phyloP scores from a whole-genome alignment of 2,113 vertebrate genomes.

The Anser brachyrhynchus region DNA sequence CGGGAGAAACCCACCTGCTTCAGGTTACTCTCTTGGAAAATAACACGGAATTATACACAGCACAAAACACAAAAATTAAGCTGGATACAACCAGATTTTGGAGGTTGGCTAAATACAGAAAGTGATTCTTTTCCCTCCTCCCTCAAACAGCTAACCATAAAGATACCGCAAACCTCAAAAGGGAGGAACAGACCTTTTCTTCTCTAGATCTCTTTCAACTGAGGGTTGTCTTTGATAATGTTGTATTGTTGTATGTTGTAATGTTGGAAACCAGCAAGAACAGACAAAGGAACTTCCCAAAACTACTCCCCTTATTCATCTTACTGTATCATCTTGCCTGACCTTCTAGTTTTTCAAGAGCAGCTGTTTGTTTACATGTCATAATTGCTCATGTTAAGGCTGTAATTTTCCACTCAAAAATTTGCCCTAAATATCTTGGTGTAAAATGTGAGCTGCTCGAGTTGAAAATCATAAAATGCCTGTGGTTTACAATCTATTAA shows the following conservation, averaged over 20 bases:
- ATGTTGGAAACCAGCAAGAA: not conserved
- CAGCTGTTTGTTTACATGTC: not conserved
- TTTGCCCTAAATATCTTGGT: not conserved
- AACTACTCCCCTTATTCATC: not conserved
- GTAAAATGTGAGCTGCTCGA: not conserved
- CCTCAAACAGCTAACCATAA: not conserved
- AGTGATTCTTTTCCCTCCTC: not conserved
- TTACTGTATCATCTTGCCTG: not conserved
- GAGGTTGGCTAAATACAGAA: not conserved
- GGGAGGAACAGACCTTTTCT: rapidly evolving
- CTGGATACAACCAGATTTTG: not conserved
- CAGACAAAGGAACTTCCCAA: not conserved
- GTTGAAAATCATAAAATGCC: not conserved
- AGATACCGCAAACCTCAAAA: not conserved
- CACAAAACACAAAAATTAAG: not conserved
- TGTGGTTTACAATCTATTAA: not conserved
- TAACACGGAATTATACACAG: not conserved
- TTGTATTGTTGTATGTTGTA: too few relatives aligned
- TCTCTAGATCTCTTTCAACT: not conserved
- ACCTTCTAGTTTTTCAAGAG: not conserved
- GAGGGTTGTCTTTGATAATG: not conserved
- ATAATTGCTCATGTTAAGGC: not conserved
- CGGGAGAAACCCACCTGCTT: not conserved
- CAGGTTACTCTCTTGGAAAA: not conserved
- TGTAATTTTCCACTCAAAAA: constrained; percentile 2